Conservation (phyloP, 2,797 vertebrate genomes). For the Percopsis omiscomaycus region DNA sequence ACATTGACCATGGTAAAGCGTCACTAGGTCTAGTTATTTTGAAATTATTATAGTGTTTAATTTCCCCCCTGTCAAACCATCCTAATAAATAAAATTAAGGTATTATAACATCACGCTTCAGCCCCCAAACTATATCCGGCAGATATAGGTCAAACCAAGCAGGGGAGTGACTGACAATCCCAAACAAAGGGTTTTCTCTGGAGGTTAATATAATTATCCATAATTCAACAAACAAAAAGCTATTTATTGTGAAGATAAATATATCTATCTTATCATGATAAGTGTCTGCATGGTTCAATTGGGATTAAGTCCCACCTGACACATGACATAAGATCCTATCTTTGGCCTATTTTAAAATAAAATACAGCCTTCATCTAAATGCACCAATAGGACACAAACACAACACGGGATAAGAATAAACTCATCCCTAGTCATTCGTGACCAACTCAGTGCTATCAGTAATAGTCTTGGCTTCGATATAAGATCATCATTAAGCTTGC, state of each 20-base stretch:
- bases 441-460: slow-evolving; percentile 3
- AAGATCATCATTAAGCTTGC: not conserved
- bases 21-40: not conserved
- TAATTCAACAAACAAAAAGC: slow-evolving; percentile 56
- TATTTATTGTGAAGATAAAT: slow-evolving; percentile 62
- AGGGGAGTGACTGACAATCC: slow-evolving; percentile 26
- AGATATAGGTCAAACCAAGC: slow-evolving; percentile 28
- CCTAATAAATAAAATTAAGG: slow-evolving; percentile 16
- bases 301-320: slow-evolving; percentile 54
- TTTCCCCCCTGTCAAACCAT: slow-evolving; percentile 9
- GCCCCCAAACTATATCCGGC: slow-evolving; percentile 24
- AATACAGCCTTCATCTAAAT: slow-evolving; percentile 5
- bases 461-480: slow-evolving; percentile 16
- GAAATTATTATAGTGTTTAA: slow-evolving; percentile 15
- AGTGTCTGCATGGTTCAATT: slow-evolving; percentile 36
- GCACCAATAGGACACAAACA: not conserved
- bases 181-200: slow-evolving; percentile 34
- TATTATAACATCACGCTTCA: slow-evolving; percentile 17
- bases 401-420: slow-evolving; percentile 10
- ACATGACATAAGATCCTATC: slow-evolving; percentile 31
- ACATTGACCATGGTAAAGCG: no score
- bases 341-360: not conserved
- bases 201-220: slow-evolving; percentile 20
- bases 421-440: slow-evolving; percentile 1
- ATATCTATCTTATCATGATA: slow-evolving; percentile 61